Base-by-base conservation (phyloP, 2,888 invertebrate species). In the Hipparchia sbordonii region DNA sequence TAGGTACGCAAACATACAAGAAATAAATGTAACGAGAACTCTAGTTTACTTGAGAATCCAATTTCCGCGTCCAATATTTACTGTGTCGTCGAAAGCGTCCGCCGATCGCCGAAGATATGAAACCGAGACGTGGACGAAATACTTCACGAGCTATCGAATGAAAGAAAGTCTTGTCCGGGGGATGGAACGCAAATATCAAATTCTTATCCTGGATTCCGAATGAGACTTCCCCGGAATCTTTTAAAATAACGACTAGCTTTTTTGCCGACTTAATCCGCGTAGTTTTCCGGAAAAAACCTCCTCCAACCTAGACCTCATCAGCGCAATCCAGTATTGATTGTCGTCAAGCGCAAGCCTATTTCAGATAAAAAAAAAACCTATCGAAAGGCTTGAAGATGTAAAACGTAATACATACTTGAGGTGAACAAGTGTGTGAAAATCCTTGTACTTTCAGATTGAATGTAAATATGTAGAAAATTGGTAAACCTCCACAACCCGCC, bases 11-110 rank as follows among this genome's bases (percentile, higher is more conserved):
- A 9, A 46, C 13, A 13, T 62, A 61, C 45, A 54, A 56, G 23
- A 70, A 54, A 70, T 70, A 63, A 62, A 70, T 62, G 46, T 68
- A 57, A 59, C 65, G 54, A 52, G 70, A 54, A 61, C 71, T 57
- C 54, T 52, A 59, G 57, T 46, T 48, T 56, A 39, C 60, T 70
- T 52, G 57, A 61, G 67, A 72, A 75, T 75, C 75, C 77, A 75
- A 75, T 77, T 75, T 72, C 61, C 71, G 68, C 57, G 45, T 74
- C 70, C 72, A 77, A 77, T 77, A 77, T 77, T 77, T 72, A 75
- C 72, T 57, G 75, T 71, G 75, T 71, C 68, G 67, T 73, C 68
- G 73, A 72, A 74, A 74, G 70, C 69, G 72, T 67, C 52, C 65
- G 67, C 63, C 67, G 70, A 70, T 71, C 62, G 71, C 57, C 69